Evolutionary conservation across 2,797 vertebrate species (phyloP).

Genomic region (Alcedo quadribrachys): DNA sequence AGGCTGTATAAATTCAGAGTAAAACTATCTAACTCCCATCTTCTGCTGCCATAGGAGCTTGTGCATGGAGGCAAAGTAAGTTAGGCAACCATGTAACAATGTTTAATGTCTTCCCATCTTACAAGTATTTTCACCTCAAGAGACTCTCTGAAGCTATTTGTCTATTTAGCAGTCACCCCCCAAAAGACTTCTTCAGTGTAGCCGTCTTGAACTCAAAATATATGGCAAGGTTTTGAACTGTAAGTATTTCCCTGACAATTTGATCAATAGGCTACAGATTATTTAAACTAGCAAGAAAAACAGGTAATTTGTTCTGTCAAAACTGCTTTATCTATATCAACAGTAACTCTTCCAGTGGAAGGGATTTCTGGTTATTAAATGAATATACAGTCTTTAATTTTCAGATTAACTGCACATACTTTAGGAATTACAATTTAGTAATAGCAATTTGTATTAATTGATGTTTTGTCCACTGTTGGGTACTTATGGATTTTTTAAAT

Average conservation of each 20-base stretch:
- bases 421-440: neutral
- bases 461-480: neutral
- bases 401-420: neutral
- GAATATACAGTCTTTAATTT: neutral
- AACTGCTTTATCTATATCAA: neutral
- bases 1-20: neutral
- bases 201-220: neutral
- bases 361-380: neutral
- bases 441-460: neutral
- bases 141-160: neutral
- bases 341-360: neutral
- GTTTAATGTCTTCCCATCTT: neutral
- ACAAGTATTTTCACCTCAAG: neutral
- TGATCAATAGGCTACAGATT: neutral
- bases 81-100: neutral
- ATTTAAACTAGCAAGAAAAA: neutral
- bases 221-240: neutral
- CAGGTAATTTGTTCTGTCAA: neutral
- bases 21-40: neutral
- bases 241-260: neutral
- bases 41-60: neutral
- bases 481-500: neutral
- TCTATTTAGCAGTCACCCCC: neutral
- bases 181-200: neutral
- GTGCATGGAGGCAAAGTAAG: neutral